phyloP scores from a whole-genome alignment of 1,140 invertebrate genomes.

The Oscheius sp. region DNA sequence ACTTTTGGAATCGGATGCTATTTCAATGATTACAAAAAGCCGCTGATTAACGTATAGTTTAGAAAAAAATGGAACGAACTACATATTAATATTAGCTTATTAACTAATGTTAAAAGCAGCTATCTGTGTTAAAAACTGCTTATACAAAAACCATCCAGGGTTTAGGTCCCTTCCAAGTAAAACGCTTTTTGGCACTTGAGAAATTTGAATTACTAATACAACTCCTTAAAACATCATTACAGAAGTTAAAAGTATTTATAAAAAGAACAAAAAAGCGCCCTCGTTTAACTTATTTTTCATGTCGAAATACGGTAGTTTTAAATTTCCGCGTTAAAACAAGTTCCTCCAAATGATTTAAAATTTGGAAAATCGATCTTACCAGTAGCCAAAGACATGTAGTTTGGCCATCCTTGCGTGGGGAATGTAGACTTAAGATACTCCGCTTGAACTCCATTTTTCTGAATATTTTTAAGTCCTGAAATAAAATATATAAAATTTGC shows the following conservation, averaged over 20 bases:
- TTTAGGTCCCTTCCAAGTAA: slow-evolving; percentile 1
- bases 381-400: slow-evolving; percentile 54
- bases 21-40: neutral
- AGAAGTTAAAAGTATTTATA: neutral
- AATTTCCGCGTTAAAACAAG: neutral
- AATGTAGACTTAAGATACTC: slow-evolving; percentile 55
- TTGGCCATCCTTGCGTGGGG: slow-evolving; percentile 59
- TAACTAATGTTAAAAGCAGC: neutral
- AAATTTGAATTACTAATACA: too few species aligned
- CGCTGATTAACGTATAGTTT: slow-evolving; percentile 10
- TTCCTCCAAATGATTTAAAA: slow-evolving; percentile 6
- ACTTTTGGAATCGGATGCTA: slow-evolving; percentile 1
- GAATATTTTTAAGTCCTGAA: slow-evolving; percentile 28
- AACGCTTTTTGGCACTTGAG: neutral
- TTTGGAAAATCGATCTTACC: slow-evolving; percentile 39
- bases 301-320: neutral
- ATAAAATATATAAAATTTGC: neutral
- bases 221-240: too few species aligned
- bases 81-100: slow-evolving; percentile 24
- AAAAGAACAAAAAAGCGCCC: neutral
- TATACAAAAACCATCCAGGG: neutral
- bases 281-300: neutral
- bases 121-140: neutral
- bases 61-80: slow-evolving; percentile 11
- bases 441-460: slow-evolving; percentile 49